These are phyloP conservation scores for Podiceps cristatus DNA, from an alignment of 2,113 vertebrate genomes.

Conservation along the genomic window DNA sequence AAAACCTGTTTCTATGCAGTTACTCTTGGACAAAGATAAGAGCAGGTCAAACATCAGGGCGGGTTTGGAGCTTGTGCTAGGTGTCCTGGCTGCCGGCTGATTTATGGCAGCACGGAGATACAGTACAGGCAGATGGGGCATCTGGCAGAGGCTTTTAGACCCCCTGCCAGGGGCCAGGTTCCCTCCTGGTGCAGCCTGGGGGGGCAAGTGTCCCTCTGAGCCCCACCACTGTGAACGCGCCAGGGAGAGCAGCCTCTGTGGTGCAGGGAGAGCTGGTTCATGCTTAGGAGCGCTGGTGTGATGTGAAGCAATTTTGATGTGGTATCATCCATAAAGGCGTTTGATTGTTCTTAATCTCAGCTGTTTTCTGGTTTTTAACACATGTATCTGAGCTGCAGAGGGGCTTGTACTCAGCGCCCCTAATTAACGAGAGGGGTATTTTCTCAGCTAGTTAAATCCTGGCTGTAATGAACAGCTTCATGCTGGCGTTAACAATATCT, in stretches of 20 bases:
- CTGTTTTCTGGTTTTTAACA: neutral
- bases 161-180: neutral
- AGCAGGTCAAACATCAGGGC: neutral
- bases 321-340: neutral
- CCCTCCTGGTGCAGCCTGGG: neutral
- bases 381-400: neutral
- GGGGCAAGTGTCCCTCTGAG: neutral
- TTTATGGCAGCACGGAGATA: neutral
- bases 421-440: neutral
- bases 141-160: neutral
- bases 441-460: neutral
- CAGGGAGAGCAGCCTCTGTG: neutral
- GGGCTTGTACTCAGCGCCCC: neutral
- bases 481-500: neutral
- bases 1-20: neutral
- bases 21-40: neutral
- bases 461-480: neutral
- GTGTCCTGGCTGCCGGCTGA: neutral
- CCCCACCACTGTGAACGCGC: rapidly evolving
- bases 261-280: rapidly evolving
- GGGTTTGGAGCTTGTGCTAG: neutral
- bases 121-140: neutral
- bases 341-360: neutral
- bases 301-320: rapidly evolving
- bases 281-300: neutral